These are phyloP conservation scores for Dendrocincla tyrannina DNA, from an alignment of 2,797 vertebrate species.

Conservation along the genomic window DNA sequence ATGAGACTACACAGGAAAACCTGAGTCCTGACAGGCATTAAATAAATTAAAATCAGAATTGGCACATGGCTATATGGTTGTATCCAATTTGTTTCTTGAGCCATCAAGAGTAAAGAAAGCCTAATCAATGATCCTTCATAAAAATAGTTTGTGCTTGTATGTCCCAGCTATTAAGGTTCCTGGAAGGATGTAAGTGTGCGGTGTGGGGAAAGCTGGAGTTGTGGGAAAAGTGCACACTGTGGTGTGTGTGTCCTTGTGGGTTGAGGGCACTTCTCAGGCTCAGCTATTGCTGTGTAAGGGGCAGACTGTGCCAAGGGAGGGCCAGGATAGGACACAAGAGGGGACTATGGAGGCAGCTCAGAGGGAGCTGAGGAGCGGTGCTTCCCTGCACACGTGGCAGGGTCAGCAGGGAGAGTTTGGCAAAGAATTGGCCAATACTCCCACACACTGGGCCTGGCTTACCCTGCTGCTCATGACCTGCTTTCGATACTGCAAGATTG, in stretches of 20 bases:
- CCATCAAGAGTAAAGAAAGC: neutral
- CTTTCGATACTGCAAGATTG: neutral
- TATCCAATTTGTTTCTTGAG: neutral
- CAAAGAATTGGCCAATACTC: neutral
- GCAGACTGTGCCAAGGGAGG: neutral
- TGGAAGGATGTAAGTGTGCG: neutral
- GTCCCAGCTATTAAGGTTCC: neutral
- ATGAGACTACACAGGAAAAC: neutral
- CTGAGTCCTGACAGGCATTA: neutral
- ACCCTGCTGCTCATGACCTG: neutral
- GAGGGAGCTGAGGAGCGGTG: neutral
- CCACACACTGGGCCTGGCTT: neutral
- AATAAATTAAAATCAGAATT: neutral
- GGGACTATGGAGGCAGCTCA: neutral
- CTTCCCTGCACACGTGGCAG: neutral
- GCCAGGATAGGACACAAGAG: neutral
- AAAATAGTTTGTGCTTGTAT: neutral
- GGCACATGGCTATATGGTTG: neutral
- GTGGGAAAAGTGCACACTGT: neutral
- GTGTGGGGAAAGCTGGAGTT: neutral
- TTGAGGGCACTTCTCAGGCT: neutral
- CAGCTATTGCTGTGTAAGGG: neutral
- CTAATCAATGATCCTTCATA: neutral
- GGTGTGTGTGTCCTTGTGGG: too few species aligned
- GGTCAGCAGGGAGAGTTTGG: neutral